Percentiles rank a stretch among this genome's conserved stretches.
Conservation (phyloP, 2,797 vertebrate genomes). For the Thripadectes ignobilis region DNA sequence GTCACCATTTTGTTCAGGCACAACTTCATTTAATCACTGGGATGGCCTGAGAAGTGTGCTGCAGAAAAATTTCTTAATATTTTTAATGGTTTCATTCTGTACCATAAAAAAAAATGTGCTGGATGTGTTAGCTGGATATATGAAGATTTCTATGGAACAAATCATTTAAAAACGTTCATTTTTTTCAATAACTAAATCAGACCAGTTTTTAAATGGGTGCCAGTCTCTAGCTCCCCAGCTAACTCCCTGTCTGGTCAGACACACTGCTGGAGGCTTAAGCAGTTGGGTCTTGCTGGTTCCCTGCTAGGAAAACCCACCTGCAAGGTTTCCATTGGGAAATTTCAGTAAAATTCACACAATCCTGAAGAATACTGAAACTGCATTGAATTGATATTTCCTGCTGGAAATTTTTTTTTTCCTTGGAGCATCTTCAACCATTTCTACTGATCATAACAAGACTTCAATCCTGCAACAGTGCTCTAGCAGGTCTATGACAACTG, state of each 20-base stretch:
- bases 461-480: background rate
- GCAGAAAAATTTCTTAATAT: background rate
- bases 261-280: background rate
- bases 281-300: background rate
- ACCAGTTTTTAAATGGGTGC: background rate
- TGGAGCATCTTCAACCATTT: background rate
- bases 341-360: background rate
- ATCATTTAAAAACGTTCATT: background rate
- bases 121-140: background rate
- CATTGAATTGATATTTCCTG: background rate
- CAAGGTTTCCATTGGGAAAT: background rate
- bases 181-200: background rate
- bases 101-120: background rate
- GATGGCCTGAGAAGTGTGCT: background rate
- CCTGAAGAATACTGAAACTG: background rate
- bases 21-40: background rate
- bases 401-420: background rate
- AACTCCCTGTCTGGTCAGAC: background rate
- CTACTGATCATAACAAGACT: background rate
- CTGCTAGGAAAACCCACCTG: background rate
- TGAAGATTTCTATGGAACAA: background rate
- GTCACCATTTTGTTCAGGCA: background rate
- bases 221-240: background rate
- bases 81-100: background rate
- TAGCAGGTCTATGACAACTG: background rate